Evolutionary conservation across 2,113 vertebrate genomes (phyloP), one percentile per base, ranked within the genome.

Genomic region (Neogobius melanostomus): DNA sequence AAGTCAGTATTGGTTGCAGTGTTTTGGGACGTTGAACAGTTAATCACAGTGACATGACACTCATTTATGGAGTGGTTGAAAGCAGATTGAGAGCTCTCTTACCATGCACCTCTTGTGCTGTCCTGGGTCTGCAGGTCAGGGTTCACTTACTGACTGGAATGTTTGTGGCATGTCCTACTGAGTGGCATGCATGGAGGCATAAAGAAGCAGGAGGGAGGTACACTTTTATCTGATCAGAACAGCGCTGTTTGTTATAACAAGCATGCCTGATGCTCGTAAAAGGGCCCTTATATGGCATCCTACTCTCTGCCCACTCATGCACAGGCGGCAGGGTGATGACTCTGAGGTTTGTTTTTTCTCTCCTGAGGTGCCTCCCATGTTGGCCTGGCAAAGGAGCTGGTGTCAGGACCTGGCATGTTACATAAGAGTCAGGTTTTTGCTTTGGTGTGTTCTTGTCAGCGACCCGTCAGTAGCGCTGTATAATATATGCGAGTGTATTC

Each of bases 111-210:
- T 76, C 44, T 43, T 53, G 76, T 81, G 46, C 72, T 63, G 73
- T 82, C 64, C 74, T 81, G 71, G 82, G 54, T 66, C 72, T 85
- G 68, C 61, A 71, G 73, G 81, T 84, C 71, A 85, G 83, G 91
- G 84, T 88, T 90, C 84, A 91, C 81, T 76, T 79, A 80, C 72
- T 81, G 82, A 86, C 82, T 91, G 90, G 92, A 93, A 93, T 94
- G 89, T 73, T 72, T 85, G 79, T 83, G 75, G 64, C 65, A 84
- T 84, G 79, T 77, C 83, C 84, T 81, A 82, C 76, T 85, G 82
- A 68, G 82, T 81, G 84, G 79, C 85, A 86, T 77, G 83, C 80
- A 82, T 81, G 68, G 64, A 76, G 76, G 77, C 70, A 61, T 70
- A 67, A 66, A 73, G 72, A 48, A 75, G 66, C 64, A 64, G 57